phyloP scores from a whole-genome alignment of 2,797 vertebrate genomes.

The Ctenopoma multispine region DNA sequence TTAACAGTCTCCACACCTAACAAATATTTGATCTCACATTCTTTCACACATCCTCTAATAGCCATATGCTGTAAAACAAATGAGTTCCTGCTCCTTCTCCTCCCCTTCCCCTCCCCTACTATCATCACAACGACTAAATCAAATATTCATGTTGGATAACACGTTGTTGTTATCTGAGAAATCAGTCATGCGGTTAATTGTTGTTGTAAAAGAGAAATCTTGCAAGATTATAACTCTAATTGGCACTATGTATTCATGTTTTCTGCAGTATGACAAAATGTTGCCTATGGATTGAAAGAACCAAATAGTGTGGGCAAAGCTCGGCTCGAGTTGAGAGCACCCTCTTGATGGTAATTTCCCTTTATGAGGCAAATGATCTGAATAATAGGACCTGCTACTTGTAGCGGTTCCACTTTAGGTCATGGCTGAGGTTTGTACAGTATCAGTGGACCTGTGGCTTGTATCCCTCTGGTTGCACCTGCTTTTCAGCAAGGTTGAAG shows the following conservation, averaged over 20 bases:
- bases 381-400: slow-evolving; percentile 52
- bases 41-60: slow-evolving; percentile 67
- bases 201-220: slow-evolving; percentile 63
- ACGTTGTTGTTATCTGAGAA: slow-evolving; percentile 65
- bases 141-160: slow-evolving; percentile 71
- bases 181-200: slow-evolving; percentile 71
- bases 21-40: slow-evolving; percentile 69
- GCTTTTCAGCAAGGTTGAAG: slow-evolving; percentile 55
- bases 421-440: slow-evolving; percentile 37
- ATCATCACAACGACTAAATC: slow-evolving; percentile 54
- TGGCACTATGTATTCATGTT: slow-evolving; percentile 40
- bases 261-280: slow-evolving; percentile 27
- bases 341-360: slow-evolving; percentile 62
- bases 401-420: slow-evolving; percentile 56
- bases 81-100: slow-evolving; percentile 46
- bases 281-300: slow-evolving; percentile 40
- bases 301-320: slow-evolving; percentile 40
- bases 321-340: slow-evolving; percentile 45
- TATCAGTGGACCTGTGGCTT: slow-evolving; percentile 38
- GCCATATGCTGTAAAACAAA: slow-evolving; percentile 64
- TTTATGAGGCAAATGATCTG: slow-evolving; percentile 64
- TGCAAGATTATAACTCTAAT: slow-evolving; percentile 61
- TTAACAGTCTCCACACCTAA: slow-evolving; percentile 52
- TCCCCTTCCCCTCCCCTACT: slow-evolving; percentile 50
- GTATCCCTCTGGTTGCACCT: slow-evolving; percentile 67